Evolutionary conservation across 2,797 vertebrate genomes (phyloP).

Genomic region (Channa striata): DNA sequence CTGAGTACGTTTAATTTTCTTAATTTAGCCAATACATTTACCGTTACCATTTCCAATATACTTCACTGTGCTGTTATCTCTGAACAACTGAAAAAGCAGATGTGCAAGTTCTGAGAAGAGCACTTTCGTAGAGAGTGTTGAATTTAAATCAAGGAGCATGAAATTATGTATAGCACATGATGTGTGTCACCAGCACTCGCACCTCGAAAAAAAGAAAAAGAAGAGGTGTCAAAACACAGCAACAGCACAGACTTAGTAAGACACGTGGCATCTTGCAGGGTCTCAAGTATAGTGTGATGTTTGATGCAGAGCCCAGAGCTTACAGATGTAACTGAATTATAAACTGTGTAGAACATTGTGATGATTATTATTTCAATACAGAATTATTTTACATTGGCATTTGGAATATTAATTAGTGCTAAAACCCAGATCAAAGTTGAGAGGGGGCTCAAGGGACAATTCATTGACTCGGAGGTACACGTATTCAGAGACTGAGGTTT

Average conservation of each 20-base stretch:
- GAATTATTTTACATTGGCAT: not conserved
- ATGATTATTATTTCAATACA: not conserved
- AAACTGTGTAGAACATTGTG: not conserved
- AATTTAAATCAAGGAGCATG: slow-evolving; percentile 21
- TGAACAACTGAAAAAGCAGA: slow-evolving; percentile 26
- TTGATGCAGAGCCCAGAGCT: slow-evolving; percentile 1
- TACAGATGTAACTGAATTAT: not conserved
- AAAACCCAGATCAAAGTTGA: not conserved
- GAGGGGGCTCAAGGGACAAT: slow-evolving; percentile 3
- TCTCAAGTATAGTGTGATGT: slow-evolving; percentile 32
- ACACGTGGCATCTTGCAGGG: slow-evolving; percentile 27
- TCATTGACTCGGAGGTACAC: not conserved
- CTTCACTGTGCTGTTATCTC: slow-evolving; percentile 35
- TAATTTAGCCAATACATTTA: slow-evolving; percentile 25
- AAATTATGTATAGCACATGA: slow-evolving; percentile 33
- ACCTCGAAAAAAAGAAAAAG: slow-evolving; percentile 39
- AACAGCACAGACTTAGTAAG: slow-evolving; percentile 30
- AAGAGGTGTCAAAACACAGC: slow-evolving; percentile 41
- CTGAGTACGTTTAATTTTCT: not conserved
- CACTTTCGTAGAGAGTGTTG: slow-evolving; percentile 7
- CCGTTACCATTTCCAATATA: slow-evolving; percentile 6
- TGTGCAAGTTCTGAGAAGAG: slow-evolving; percentile 16
- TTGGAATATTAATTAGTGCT: not conserved
- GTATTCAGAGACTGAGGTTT: slow-evolving; percentile 5
- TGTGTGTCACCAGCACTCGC: slow-evolving; percentile 35